Evolutionary conservation across 1,140 invertebrate species (phyloP).

Genomic region (Globodera ellingtonae): DNA sequence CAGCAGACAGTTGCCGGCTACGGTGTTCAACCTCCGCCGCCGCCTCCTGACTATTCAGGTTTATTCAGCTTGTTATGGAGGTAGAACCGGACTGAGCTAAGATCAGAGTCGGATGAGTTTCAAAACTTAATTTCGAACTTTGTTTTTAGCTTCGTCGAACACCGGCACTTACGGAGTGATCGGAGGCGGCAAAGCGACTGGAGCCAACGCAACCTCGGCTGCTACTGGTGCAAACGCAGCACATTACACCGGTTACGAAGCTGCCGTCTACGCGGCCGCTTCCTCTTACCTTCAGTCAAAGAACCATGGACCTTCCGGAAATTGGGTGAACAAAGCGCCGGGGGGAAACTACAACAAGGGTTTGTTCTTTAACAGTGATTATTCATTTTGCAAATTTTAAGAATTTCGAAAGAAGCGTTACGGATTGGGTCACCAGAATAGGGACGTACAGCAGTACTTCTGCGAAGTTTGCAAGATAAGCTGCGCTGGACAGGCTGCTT

Average conservation of each 20-base stretch:
- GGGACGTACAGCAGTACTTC: slow-evolving; percentile 31
- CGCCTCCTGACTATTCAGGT: slow-evolving; percentile 22
- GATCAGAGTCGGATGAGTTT: background rate
- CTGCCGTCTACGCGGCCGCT: slow-evolving; percentile 46
- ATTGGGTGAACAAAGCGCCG: slow-evolving; percentile 34
- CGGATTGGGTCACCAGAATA: slow-evolving; percentile 40
- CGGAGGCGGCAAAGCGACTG: slow-evolving; percentile 19
- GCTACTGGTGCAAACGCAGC: slow-evolving; percentile 19
- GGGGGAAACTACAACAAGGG: background rate
- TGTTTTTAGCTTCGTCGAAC: background rate
- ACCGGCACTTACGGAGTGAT: slow-evolving; percentile 24
- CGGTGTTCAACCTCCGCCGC: slow-evolving; percentile 5
- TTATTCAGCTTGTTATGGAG: background rate
- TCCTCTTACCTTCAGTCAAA: slow-evolving; percentile 37
- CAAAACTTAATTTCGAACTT: too few species aligned
- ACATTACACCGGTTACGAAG: slow-evolving; percentile 45
- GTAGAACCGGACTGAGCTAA: slow-evolving; percentile 7
- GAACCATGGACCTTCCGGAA: slow-evolving; percentile 6
- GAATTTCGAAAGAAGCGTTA: slow-evolving; percentile 32
- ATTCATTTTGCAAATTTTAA: slow-evolving; percentile 1
- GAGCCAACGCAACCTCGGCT: background rate
- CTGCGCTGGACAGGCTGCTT: slow-evolving; percentile 83
- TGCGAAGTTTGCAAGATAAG: slow-evolving; percentile 47
- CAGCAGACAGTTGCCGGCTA: slow-evolving; percentile 12
- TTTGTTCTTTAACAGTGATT: background rate